Evolutionary conservation across 2,888 invertebrate species (phyloP).

Genomic region (Nebria brevicollis): DNA sequence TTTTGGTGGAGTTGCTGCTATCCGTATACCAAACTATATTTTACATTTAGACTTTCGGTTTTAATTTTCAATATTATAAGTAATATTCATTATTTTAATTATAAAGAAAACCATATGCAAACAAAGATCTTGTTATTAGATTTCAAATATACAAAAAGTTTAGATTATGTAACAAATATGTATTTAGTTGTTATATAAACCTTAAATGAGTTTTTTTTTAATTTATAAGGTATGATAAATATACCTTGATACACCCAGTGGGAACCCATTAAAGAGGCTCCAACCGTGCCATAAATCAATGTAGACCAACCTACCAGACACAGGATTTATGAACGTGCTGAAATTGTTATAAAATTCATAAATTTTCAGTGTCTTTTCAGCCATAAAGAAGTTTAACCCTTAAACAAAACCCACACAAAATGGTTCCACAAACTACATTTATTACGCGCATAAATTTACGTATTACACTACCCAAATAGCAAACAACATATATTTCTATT

Average conservation of each 20-base stretch:
- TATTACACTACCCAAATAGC: neutral
- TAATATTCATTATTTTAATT: too few species aligned
- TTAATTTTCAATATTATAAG: too few species aligned
- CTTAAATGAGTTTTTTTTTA: neutral
- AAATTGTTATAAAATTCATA: slow-evolving; percentile 47
- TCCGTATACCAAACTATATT: too few species aligned
- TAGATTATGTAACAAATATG: neutral
- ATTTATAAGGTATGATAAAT: neutral
- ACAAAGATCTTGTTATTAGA: too few species aligned
- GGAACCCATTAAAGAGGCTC: slow-evolving; percentile 34
- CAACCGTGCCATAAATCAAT: slow-evolving; percentile 30
- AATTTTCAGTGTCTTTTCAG: slow-evolving; percentile 42
- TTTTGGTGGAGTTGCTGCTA: too few species aligned
- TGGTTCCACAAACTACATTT: neutral
- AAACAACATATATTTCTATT: neutral
- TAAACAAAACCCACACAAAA: slow-evolving; percentile 7
- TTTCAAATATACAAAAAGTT: too few species aligned
- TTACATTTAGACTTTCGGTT: too few species aligned
- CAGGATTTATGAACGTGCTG: slow-evolving; percentile 41
- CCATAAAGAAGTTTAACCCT: slow-evolving; percentile 18
- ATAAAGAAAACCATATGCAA: too few species aligned
- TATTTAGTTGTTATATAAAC: neutral
- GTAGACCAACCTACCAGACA: slow-evolving; percentile 42
- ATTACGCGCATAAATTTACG: neutral
- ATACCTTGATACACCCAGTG: slow-evolving; percentile 20